Percentiles rank a stretch among this genome's conserved stretches.
These are phyloP conservation scores for Cephus spinipes DNA, from an alignment of 2,888 invertebrate species.

Conservation along the genomic window DNA sequence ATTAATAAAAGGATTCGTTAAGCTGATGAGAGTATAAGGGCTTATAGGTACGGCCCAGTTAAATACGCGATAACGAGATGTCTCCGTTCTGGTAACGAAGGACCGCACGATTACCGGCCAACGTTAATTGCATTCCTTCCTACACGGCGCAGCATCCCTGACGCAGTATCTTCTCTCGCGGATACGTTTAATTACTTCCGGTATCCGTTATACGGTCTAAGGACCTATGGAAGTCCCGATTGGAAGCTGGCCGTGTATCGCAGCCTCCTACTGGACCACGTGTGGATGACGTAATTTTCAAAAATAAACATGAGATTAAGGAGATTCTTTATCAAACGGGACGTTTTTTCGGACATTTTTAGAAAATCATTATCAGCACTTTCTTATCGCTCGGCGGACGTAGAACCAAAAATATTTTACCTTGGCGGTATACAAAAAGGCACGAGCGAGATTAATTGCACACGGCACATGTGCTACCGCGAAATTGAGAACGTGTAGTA, in stretches of 20 bases:
- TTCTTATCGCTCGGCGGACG: not conserved
- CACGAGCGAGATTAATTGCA: constrained; percentile 20
- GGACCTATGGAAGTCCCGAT: not conserved
- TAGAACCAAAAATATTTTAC: not conserved
- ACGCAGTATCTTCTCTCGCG: constrained; percentile 23
- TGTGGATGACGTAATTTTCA: not conserved
- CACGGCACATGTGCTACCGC: not conserved
- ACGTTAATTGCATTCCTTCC: constrained; percentile 48
- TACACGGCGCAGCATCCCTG: constrained; percentile 26
- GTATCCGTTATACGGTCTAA: constrained; percentile 11
- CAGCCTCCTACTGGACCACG: not conserved
- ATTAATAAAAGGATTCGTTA: not conserved
- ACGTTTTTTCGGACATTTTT: not conserved
- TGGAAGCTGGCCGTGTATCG: not conserved
- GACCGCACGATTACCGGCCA: constrained; percentile 28
- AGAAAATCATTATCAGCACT: not conserved
- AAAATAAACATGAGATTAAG: too few relatives aligned
- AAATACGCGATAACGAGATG: constrained; percentile 4
- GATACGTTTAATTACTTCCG: constrained; percentile 49
- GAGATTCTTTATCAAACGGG: not conserved
- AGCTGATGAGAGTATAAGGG: not conserved
- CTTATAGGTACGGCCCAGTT: not conserved
- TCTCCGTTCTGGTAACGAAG: constrained; percentile 1
- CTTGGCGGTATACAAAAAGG: constrained; percentile 2
- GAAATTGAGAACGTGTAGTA: not conserved